Base-by-base conservation (phyloP, 2,797 vertebrate species). In the Peromyscus nudipes region DNA sequence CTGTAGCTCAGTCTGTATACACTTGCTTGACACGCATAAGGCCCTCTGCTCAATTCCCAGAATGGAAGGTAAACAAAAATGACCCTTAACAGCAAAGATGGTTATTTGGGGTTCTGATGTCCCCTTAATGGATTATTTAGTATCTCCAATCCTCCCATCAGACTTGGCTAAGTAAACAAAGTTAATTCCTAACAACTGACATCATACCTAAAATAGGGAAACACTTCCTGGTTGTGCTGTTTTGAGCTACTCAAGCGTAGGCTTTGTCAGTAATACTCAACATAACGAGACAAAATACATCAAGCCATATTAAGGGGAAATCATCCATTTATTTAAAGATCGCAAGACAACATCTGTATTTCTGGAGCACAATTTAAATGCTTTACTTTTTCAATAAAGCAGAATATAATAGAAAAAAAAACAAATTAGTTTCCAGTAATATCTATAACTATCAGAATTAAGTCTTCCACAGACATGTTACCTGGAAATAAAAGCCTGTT, bases 311-410 rank as follows among this genome's bases (percentile, higher is more conserved):
- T 94, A 91, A 91, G 96, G 96, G 92, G 93, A 97, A 97, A 98
- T 98, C 96, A 97, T 97, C 96, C 94, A 96, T 98, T 98, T 98
- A 98, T 98, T 98, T 97, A 97, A 97, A 96, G 95, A 97, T 94
- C 16, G 65, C 97, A 98, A 97, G 97, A 98, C 97, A 98, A 96
- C 95, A 98, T 95, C 83, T 97, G 97, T 88, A 97, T 97, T 97
- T 97, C 96, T 96, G 92, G 94, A 98, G 94, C 97, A 97, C 95
- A 95, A 97, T 97, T 97, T 97, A 96, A 97, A 97, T 96, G 96
- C 95, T 97, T 98, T 97, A 98, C 97, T 97, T 97, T 93, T 96
- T 92, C 95, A 94, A 98, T 97, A 98, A 98, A 98, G 96, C 98
- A 94, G 91, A 96, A 76, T 97, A 97, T 94, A 97, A 98, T 96